Evolutionary conservation across 2,888 invertebrate genomes (phyloP), one percentile per base, ranked within the genome.

Genomic region (Dyspetes luteomarginatus): DNA sequence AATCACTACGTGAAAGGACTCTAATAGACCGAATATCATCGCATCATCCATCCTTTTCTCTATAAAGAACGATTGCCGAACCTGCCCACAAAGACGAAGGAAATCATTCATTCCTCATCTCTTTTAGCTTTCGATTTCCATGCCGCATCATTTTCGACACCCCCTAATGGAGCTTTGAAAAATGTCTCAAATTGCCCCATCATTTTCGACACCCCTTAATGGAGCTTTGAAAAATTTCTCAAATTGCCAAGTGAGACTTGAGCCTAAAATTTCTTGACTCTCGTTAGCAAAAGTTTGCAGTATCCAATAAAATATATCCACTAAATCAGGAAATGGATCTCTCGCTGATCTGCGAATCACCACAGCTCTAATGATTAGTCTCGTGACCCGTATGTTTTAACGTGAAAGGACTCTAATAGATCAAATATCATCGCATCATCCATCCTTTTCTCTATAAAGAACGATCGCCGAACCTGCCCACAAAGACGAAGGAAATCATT

Each of bases 1-100:
- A n/a, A n/a, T n/a, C n/a, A n/a, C n/a, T n/a, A 89, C 88, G 82
- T 86, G 86, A 88, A 87, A 85, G 84, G 82, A 81, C 85, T 78
- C 86, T 86, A 86, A 89, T 85, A 84, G 86, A 68, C 81, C 52
- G 45, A 56, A 22, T 28, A 52, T 65, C 41, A 24, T 52, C 55
- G 19, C 30, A 7, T n/a, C n/a, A n/a, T 30, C 28, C 50, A 68
- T 43, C 19, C 17, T 12, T 19, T 36, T 12, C 36, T 26, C 24
- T 45, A 1, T 56, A 36, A 12, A 3, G 12, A 36, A 36, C 17
- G 17, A 30, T 24, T 7, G 24, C 3, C 19, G 7, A 30, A n/a
- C n/a, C n/a, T n/a, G 67, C 9, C 45, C 3, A 9, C 22, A 28
- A 12, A 9, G 17, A 22, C 15, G 22, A n/a, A 19, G 19, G 22